Evolutionary conservation across 2,113 vertebrate species (phyloP).

Genomic region (Symphodus melops): DNA sequence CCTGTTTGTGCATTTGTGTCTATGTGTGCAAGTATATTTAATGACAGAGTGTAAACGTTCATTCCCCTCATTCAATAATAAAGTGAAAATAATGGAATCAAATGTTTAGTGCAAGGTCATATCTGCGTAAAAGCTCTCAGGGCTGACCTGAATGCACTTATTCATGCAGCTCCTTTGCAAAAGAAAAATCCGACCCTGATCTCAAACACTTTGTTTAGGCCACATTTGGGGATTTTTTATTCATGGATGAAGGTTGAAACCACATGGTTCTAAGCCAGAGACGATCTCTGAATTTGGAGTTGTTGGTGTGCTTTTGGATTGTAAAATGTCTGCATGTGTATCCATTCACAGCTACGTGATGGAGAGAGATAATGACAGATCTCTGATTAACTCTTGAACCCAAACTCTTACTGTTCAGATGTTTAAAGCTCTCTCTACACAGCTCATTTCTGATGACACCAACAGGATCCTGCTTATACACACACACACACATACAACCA

Average conservation of each 20-base stretch:
- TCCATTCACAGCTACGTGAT: conserved; percentile 6
- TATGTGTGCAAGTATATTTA: no score
- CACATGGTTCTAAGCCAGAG: conserved; percentile 18
- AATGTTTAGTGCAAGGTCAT: conserved; percentile 8
- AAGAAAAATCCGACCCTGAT: conserved; percentile 34
- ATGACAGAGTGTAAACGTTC: no score
- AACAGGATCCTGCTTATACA: neutral
- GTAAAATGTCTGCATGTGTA: no score
- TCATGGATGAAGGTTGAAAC: conserved; percentile 6
- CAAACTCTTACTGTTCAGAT: conserved; percentile 16
- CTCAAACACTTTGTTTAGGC: conserved; percentile 11
- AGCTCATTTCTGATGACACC: neutral
- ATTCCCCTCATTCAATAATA: no score
- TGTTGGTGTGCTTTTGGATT: no score
- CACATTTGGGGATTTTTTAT: conserved; percentile 5
- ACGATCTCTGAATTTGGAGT: conserved; percentile 13
- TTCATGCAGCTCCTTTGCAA: conserved; percentile 15
- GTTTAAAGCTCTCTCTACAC: neutral
- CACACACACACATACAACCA: conserved; percentile 1
- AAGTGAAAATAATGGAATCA: no score
- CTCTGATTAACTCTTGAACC: neutral
- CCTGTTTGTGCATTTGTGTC: no score
- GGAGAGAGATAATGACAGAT: conserved; percentile 1
- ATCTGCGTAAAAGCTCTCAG: conserved; percentile 21
- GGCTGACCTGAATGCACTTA: neutral